Evolutionary conservation across 2,888 invertebrate species (phyloP), one percentile per base, ranked within the genome.

Genomic region (Ypsolopha sequella): DNA sequence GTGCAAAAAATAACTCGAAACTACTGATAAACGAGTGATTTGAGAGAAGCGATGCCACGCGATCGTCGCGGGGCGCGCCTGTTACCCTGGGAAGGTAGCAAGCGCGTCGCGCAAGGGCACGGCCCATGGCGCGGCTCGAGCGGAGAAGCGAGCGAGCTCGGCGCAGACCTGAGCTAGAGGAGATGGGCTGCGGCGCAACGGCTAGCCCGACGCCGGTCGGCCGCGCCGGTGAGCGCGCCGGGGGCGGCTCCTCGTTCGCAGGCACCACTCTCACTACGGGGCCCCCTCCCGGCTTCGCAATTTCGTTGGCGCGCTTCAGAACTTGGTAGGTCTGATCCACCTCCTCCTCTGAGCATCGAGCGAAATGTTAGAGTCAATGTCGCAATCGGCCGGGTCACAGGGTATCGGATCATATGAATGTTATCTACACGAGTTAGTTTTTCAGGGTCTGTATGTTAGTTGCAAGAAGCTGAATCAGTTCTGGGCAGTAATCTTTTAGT

Each of bases 251-350:
- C 76, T 84, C 74, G 58, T 61, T 63, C 60, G 65, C 65, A 53
- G 68, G 66, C 62, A 80, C 76, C 74, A 81, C 81, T 62, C 81
- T 82, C 64, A 84, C 84, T 66, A 80, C 76, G 55, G 80, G 80
- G 59, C 76, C 76, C 68, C 71, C 86, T 69, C 75, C 76, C 69
- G 86, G 84, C 77, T 89, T 90, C 68, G 91, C 89, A 73, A 95
- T 93, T 90, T 96, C 95, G 76, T 95, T 95, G 73, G 96, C 96
- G 82, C 96, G 95, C 90, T 96, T 96, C 89, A 96, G 91, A 80
- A 96, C 95, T 89, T 95, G 95, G 89, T 96, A 96, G 84, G 95
- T 95, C 87, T 93, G 93, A 90, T 96, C 96, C 89, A 95, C 91
- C 89, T 95, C 93, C 80, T 88, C 89, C 87, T 85, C 81, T 82